Evolutionary conservation across 2,888 invertebrate genomes (phyloP).

Genomic region (Microplitis manilae): DNA sequence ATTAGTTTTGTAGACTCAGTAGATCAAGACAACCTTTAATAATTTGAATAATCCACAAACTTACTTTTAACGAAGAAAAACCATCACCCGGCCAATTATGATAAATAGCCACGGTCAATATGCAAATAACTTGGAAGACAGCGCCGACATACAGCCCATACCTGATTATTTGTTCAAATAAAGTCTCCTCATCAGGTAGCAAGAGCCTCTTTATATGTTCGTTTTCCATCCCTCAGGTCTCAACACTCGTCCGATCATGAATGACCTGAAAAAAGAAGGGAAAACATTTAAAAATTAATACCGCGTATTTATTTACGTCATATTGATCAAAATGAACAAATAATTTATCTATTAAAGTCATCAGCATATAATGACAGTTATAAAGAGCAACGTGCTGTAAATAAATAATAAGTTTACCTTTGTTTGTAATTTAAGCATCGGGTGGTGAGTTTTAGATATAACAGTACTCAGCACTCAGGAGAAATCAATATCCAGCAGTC

Average conservation of each 20-base stretch:
- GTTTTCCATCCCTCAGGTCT: slow-evolving; percentile 64
- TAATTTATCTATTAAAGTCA: not conserved
- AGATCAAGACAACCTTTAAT: not conserved
- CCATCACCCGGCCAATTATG: slow-evolving; percentile 66
- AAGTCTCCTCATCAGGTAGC: slow-evolving; percentile 67
- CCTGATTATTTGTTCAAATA: slow-evolving; percentile 66
- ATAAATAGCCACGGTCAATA: slow-evolving; percentile 84
- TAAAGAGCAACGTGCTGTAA: not conserved
- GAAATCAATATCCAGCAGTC: slow-evolving; percentile 50
- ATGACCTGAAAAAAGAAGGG: slow-evolving; percentile 11
- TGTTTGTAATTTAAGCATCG: slow-evolving; percentile 35
- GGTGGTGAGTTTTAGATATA: slow-evolving; percentile 26
- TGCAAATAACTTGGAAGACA: slow-evolving; percentile 88
- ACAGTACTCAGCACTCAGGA: not conserved
- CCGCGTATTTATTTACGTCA: not conserved
- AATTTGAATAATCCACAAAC: slow-evolving; percentile 64
- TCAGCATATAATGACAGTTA: not conserved
- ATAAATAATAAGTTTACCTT: slow-evolving; percentile 17
- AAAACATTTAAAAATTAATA: not conserved
- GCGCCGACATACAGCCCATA: slow-evolving; percentile 87
- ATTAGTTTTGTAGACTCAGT: too few species aligned
- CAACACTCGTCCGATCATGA: slow-evolving; percentile 26
- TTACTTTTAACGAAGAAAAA: slow-evolving; percentile 66
- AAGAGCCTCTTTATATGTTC: slow-evolving; percentile 67
- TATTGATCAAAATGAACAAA: not conserved